Conservation (phyloP, 2,113 vertebrate species). For the Cebidichthys violaceus region DNA sequence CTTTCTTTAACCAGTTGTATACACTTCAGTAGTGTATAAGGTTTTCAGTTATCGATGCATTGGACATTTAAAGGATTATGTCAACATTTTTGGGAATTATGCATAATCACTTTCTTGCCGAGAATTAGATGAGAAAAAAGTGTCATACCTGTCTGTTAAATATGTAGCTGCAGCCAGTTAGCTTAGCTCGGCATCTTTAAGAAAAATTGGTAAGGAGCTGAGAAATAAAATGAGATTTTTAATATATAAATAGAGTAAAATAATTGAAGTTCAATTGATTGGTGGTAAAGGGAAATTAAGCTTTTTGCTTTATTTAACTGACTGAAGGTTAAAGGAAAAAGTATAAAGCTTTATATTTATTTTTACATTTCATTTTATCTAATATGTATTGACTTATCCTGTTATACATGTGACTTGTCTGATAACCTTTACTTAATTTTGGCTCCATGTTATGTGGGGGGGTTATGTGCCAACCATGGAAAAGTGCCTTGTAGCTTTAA, state of each 20-base stretch:
- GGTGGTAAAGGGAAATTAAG: no score
- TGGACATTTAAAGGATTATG: neutral
- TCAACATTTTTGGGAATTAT: neutral
- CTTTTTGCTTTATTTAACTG: neutral
- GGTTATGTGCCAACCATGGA: no score
- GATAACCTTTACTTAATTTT: no score
- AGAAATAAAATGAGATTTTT: no score
- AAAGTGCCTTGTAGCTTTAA: no score
- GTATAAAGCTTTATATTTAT: neutral
- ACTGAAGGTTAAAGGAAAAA: neutral
- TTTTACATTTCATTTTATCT: no score
- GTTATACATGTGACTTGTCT: no score
- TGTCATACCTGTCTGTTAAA: neutral
- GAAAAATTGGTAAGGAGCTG: neutral
- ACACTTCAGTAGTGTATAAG: neutral
- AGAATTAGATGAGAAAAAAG: neutral
- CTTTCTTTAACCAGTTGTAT: constrained; percentile 22
- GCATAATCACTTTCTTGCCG: neutral
- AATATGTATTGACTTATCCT: no score
- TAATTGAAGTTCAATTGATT: no score
- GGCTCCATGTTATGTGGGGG: no score
- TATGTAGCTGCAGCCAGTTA: neutral
- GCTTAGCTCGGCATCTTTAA: neutral
- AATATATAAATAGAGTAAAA: no score
- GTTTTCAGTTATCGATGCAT: neutral